Base-by-base conservation (phyloP, 2,888 invertebrate species). In the Drosophila koepferae region DNA sequence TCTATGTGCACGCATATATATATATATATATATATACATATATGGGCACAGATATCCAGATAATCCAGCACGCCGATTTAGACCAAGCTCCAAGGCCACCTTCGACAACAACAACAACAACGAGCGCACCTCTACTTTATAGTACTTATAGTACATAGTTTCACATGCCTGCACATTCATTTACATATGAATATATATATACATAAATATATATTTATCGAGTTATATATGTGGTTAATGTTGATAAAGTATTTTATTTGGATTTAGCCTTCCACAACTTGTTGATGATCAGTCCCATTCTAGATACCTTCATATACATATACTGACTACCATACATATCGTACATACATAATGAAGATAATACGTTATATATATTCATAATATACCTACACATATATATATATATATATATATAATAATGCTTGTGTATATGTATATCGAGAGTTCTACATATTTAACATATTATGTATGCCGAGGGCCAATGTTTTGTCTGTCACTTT, bases 11-110 rank as follows among this genome's bases (percentile, higher is more conserved):
- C 43, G 49, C 28, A n/a, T 40, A 9, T 49, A 9, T 56, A 9
- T 49, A 51, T 38, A 49, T 20, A 14, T 46, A 9, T 49, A 9
- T 55, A 9, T 56, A 28, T 40, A 49, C 34, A 9, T 55, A 9
- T 56, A 10, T 56, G 14, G 38, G 51, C 44, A 69, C 66, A 18
- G 49, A 56, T 55, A 56, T 23, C 31, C 56, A 18, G 18, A 16
- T n/a, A 1, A 43, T 18, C 18, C 43, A 55, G 63, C 81, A 61
- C 70, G 74, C 70, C 70, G 73, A 79, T 63, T 71, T 79, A 86
- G 89, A 84, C 89, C 84, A 85, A 89, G 77, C 85, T 89, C 83
- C 81, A 63, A 80, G 71, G 75, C 73, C 82, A 80, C 80, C 77
- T 73, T 46, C 61, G 56, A 64, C 63, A 40, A 40, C 1, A 54